Evolutionary conservation across 2,113 vertebrate species (phyloP), one percentile per base, ranked within the genome.

Genomic region (Oxyura jamaicensis): DNA sequence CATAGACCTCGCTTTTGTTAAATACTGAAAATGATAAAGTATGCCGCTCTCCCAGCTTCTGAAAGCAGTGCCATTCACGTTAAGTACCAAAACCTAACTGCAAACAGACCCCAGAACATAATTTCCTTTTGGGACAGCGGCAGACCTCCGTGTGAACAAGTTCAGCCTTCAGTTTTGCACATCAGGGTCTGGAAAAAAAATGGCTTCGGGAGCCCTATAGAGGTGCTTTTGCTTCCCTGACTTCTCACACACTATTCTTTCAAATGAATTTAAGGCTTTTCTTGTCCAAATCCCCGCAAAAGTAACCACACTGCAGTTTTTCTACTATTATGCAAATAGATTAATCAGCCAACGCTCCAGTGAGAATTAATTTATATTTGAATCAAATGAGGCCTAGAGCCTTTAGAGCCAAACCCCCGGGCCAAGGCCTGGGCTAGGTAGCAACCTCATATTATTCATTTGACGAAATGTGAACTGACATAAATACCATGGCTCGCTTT

Each of bases 391-490:
- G 98, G 98, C 98, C 98, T 96, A 97, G 98, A 97, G 92, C 97
- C 98, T 98, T 96, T 98, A 98, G 98, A 97, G 98, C 93, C 97
- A 98, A 99, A 98, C 97, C 97, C 92, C 96, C 95, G 86, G 98
- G 98, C 98, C 98, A 98, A 98, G 98, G 98, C 98, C 98, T 91
- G 97, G 96, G 98, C 98, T 98, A 98, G 98, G 98, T 98, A 98
- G 98, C 98, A 98, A 98, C 97, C 96, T 99, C 98, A 98, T 98
- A 99, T 99, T 99, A 98, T 99, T 98, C 98, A 97, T 98, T 98
- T 99, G 99, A 99, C 98, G 98, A 99, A 98, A 99, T 99, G 98
- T 97, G 99, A 99, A 99, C 98, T 99, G 99, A 99, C 99, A 99
- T 98, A 99, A 99, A 99, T 99, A 99, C 99, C 98, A 97, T 97